Evolutionary conservation across 2,888 invertebrate species (phyloP), one percentile per base, ranked within the genome.

Genomic region (Volucella inanis): DNA sequence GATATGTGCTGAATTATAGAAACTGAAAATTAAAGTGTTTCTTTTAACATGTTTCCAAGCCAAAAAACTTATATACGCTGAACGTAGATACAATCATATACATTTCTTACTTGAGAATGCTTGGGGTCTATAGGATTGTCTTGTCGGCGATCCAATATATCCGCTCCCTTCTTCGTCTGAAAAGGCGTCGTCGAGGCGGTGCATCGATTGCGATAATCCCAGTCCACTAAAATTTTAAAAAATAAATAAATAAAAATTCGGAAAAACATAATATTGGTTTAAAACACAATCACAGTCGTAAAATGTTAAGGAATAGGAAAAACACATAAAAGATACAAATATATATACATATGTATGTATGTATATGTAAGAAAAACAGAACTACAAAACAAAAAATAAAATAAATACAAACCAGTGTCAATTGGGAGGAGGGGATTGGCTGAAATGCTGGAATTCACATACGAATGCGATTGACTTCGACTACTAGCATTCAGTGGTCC

Each of bases 391-490:
- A 59, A 4, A 41, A 67, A 59, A 62, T 64, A 72, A 90, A 90
- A 90, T 88, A 90, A 92, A 92, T 92, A 92, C 92, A 92, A 94
- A 94, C 94, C 94, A 91, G 94, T 94, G 93, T 94, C 97, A 94
- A 97, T 96, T 93, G 97, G 97, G 95, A 97, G 96, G 94, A 97
- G 95, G 93, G 97, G 97, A 94, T 97, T 97, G 93, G 97, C 97
- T 94, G 97, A 97, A 94, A 97, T 95, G 95, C 96, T 96, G 94
- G 95, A 95, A 94, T 95, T 96, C 94, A 95, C 95, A 94, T 94
- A 94, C 92, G 94, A 93, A 93, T 94, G 93, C 93, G 92, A 92
- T 90, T 92, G 92, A 91, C 92, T 92, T 92, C 92, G 92, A 91
- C 91, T 92, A 92, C 92, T 92, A 90, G 92, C 90, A 90, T 92